These are phyloP conservation scores for Gymnarchus niloticus DNA, from an alignment of 2,113 vertebrate genomes.

Conservation along the genomic window DNA sequence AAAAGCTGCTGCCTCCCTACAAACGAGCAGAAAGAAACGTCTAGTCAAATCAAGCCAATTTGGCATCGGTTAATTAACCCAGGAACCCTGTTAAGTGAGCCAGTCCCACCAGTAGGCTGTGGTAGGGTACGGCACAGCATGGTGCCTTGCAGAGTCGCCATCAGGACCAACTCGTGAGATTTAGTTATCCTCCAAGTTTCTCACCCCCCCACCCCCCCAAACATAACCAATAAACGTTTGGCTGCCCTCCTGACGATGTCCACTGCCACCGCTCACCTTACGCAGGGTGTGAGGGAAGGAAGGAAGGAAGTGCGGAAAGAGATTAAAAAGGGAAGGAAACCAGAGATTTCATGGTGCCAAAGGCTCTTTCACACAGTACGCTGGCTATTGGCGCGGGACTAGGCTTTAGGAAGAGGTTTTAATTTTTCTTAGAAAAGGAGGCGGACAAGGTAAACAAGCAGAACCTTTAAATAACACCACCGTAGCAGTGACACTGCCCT, in stretches of 20 bases:
- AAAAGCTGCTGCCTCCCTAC: background rate
- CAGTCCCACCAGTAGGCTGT: background rate
- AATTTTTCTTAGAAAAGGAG: slow-evolving; percentile 61
- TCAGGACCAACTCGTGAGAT: background rate
- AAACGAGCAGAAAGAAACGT: background rate
- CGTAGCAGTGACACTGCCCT: background rate
- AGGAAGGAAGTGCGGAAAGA: slow-evolving; percentile 70
- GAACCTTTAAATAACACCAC: slow-evolving; percentile 24
- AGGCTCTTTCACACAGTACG: slow-evolving; percentile 58
- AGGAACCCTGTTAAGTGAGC: background rate
- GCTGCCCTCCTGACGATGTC: background rate
- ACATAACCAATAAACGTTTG: background rate
- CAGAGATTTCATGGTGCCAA: slow-evolving; percentile 57
- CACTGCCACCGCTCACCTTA: slow-evolving; percentile 24
- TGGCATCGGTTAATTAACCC: background rate
- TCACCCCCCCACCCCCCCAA: background rate
- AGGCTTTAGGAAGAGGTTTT: slow-evolving; percentile 61
- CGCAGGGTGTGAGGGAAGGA: slow-evolving; percentile 45
- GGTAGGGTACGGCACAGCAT: background rate
- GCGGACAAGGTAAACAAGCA: slow-evolving; percentile 47
- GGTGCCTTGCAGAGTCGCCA: background rate
- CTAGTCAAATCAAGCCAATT: background rate
- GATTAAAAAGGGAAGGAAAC: slow-evolving; percentile 70
- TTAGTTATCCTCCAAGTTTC: background rate
- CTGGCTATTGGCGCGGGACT: slow-evolving; percentile 25